These are phyloP conservation scores for Pogonophryne albipinna DNA, from an alignment of 2,797 vertebrate species.

Conservation along the genomic window DNA sequence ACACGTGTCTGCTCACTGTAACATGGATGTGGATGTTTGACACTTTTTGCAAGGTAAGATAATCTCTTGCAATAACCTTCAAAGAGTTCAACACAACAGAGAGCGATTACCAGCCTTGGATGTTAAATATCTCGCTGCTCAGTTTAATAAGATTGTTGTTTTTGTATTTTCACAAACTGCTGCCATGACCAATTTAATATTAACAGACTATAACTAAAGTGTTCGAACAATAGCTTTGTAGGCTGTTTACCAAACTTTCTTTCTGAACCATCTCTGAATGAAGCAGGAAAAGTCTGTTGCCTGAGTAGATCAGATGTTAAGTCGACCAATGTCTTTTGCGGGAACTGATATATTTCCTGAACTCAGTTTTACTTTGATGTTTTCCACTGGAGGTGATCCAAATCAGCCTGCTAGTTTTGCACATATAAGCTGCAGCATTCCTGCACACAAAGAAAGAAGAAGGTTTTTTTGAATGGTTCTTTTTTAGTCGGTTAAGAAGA, in stretches of 20 bases:
- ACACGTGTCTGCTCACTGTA: slow-evolving; percentile 20
- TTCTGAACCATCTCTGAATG: not conserved
- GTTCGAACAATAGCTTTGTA: not conserved
- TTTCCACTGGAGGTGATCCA: slow-evolving; percentile 10
- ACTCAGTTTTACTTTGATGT: slow-evolving; percentile 32
- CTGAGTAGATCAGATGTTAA: not conserved
- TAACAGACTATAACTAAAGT: too few relatives aligned
- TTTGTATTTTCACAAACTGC: slow-evolving; percentile 6
- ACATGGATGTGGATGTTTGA: slow-evolving; percentile 60
- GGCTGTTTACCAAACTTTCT: not conserved
- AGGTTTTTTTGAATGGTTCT: not conserved
- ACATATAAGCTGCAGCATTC: not conserved
- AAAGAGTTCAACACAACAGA: slow-evolving; percentile 15
- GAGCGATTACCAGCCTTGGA: not conserved
- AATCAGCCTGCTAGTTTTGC: not conserved
- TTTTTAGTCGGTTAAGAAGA: not conserved
- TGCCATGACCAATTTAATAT: not conserved
- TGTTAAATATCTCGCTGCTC: slow-evolving; percentile 28
- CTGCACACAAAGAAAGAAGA: not conserved
- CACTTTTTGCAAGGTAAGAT: slow-evolving; percentile 67
- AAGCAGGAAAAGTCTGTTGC: slow-evolving; percentile 3
- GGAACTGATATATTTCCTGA: slow-evolving; percentile 1
- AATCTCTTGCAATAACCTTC: slow-evolving; percentile 28
- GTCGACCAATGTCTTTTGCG: not conserved
- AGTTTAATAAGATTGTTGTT: not conserved